Evolutionary conservation across 2,797 vertebrate genomes (phyloP).

Genomic region (Labeo calbasu): DNA sequence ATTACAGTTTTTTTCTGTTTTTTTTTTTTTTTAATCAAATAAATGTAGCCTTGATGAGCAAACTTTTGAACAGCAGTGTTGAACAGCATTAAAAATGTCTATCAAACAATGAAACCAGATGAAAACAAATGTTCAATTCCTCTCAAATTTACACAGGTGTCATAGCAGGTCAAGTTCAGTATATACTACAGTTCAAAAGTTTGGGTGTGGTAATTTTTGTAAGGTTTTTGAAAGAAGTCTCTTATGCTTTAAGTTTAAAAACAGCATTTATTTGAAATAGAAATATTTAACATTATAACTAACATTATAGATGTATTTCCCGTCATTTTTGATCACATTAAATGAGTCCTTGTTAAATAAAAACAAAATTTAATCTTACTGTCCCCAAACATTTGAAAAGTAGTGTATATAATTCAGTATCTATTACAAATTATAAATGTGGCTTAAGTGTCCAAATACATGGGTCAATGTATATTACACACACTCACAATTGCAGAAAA

Average conservation of each 20-base stretch:
- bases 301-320: not conserved
- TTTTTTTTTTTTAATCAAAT: too few relatives aligned
- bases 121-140: not conserved
- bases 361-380: not conserved
- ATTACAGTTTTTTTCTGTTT: too few relatives aligned
- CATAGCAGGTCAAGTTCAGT: not conserved
- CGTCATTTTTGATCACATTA: not conserved
- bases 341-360: not conserved
- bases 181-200: not conserved
- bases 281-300: not conserved
- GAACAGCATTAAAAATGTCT: not conserved
- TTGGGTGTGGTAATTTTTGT: too few relatives aligned
- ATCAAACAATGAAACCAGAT: not conserved
- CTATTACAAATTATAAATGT: not conserved
- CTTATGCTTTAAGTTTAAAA: too few relatives aligned
- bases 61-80: too few relatives aligned
- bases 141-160: not conserved
- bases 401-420: not conserved
- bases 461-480: not conserved
- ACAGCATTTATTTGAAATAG: too few relatives aligned
- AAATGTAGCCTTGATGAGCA: too few relatives aligned
- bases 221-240: too few relatives aligned
- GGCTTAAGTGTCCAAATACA: not conserved
- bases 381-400: not conserved
- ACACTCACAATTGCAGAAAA: not conserved